phyloP scores from a whole-genome alignment of 2,797 vertebrate species.

The Coccyzus lansbergi region DNA sequence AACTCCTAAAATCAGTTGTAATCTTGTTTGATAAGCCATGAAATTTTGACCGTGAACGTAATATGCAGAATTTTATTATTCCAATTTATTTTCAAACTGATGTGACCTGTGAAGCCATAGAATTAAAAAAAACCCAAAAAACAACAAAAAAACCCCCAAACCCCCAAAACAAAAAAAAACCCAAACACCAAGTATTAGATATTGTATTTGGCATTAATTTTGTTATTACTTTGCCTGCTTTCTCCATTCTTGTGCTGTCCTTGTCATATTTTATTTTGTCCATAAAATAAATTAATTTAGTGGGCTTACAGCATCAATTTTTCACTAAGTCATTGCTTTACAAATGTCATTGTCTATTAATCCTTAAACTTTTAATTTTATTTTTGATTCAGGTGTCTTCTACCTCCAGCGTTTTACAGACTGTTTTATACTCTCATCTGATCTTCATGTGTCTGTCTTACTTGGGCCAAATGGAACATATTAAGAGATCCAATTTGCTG shows the following conservation, averaged over 20 bases:
- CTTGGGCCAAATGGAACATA: not conserved
- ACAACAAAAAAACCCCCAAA: too few species aligned
- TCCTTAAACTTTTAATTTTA: constrained; percentile 6
- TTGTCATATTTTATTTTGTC: not conserved
- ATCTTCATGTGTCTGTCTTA: not conserved
- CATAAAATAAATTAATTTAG: not conserved
- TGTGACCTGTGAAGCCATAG: not conserved
- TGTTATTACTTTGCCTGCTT: not conserved
- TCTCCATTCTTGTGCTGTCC: not conserved
- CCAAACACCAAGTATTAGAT: not conserved
- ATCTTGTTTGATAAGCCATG: not conserved
- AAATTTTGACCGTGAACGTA: not conserved
- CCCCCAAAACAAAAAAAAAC: too few species aligned
- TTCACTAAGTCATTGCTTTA: not conserved
- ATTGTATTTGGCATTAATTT: not conserved
- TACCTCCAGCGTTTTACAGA: not conserved
- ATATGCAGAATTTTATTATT: not conserved
- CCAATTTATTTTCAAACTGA: not conserved
- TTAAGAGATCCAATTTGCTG: not conserved
- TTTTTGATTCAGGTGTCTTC: not conserved
- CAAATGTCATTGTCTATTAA: not conserved
- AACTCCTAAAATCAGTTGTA: not conserved
- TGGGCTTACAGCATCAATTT: not conserved
- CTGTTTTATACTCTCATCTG: not conserved
- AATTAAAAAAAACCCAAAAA: not conserved